Evolutionary conservation across 2,113 vertebrate species (phyloP), one percentile per base, ranked within the genome.

Genomic region (Daubentonia madagascariensis): DNA sequence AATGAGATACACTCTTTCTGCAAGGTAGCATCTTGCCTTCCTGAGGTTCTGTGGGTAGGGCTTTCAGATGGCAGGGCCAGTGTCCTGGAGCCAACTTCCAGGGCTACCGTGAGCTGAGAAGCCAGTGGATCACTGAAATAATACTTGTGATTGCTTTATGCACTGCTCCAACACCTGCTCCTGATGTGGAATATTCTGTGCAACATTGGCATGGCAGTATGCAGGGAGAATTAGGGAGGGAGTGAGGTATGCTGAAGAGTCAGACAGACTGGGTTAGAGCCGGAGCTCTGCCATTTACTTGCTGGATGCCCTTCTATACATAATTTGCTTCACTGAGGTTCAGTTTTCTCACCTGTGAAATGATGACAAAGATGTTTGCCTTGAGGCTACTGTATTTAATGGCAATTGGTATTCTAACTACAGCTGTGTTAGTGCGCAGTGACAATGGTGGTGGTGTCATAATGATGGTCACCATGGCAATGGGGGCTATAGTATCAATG

Each of bases 131-230:
- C 25, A 8, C 1, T 3, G 48, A 37, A 50, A 37, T 18, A 48
- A 32, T 18, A 11, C 61, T 73, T 67, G 68, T 2, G 23, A 37
- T 6, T 23, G 52, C 13, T 50, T 37, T 48, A 4, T 8, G 43
- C 32, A 20, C 30, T 48, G 28, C 7, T 52, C 52, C 23, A 30
- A 16, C 0, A 30, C 14, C 52, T 25, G 7, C 0, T 85, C 48
- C 32, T 20, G 9, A 35, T 0, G 35, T 17, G 59, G 18, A 12
- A 0, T 25, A 1, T 11, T 25, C 57, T 73, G 20, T 4, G 40
- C 35, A 25, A 3, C 2, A 10, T 0, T 8, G 11, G 18, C 37
- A 8, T 14, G 68, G 63, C 0, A 18, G 25, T 30, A 2, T 43
- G 61, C 20, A 30, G 43, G 70, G 35, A 18, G 75, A 25, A 1